A percentile compares a stretch with the other conserved stretches of the same genome.
These are phyloP conservation scores for Busseola fusca DNA, from an alignment of 2,888 invertebrate genomes.

Conservation along the genomic window DNA sequence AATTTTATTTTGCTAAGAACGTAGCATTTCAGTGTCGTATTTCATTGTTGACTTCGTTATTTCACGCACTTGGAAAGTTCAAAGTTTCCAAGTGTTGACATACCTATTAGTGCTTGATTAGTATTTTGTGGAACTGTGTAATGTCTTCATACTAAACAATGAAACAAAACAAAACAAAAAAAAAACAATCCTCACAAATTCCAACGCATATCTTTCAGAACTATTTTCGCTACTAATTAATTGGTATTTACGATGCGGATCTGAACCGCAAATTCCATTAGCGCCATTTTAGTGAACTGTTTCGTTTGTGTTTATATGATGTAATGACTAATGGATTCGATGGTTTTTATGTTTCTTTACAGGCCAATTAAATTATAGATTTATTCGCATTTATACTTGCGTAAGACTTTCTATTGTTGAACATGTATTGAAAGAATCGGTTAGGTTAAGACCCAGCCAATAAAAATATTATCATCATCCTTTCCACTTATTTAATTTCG, in stretches of 20 bases:
- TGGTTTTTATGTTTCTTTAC: neutral
- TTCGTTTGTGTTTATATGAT: conserved; percentile 31
- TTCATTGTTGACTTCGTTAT: too few species aligned
- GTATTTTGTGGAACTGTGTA: too few species aligned
- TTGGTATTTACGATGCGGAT: conserved; percentile 33
- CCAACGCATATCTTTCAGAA: conserved; percentile 15
- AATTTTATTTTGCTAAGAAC: too few species aligned
- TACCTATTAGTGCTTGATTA: too few species aligned
- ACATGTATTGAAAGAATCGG: neutral
- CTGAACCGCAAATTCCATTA: conserved; percentile 47
- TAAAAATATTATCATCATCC: neutral
- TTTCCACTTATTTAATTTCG: neutral
- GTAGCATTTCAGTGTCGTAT: too few species aligned
- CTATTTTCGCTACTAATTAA: conserved; percentile 40
- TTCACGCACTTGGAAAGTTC: too few species aligned
- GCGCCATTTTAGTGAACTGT: conserved; percentile 32
- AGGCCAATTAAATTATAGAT: too few species aligned
- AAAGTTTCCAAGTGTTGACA: too few species aligned
- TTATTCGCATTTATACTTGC: neutral
- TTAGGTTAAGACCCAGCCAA: neutral
- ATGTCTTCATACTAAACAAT: neutral
- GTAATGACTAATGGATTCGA: conserved; percentile 44
- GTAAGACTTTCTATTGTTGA: neutral
- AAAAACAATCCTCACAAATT: conserved; percentile 12
- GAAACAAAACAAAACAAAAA: neutral